These are phyloP conservation scores for Holothuria scabra DNA, from an alignment of 53 echinoderm and acorn worm species.

Conservation along the genomic window DNA sequence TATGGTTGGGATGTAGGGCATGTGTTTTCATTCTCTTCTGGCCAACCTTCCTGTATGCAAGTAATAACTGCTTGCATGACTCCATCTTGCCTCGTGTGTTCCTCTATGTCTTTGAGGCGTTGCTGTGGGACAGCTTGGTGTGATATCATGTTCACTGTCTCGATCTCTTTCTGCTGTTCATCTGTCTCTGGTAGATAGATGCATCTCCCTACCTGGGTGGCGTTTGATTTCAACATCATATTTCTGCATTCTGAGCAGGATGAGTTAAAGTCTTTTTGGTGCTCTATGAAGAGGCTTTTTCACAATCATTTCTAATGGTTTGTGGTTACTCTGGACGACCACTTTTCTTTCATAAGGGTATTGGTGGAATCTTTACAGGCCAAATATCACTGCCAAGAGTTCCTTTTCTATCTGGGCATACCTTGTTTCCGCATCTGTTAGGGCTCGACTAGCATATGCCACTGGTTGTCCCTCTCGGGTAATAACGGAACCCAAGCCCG, in stretches of 20 bases:
- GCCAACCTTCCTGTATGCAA: constrained; percentile 45
- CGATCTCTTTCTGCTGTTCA: constrained; percentile 1
- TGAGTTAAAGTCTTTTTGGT: constrained; percentile 42
- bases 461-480: constrained; percentile 52
- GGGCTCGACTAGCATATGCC: constrained; percentile 54
- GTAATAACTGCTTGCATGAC: constrained; percentile 1
- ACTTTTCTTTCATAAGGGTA: constrained; percentile 41
- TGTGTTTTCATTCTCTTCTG: background rate
- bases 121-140: constrained; percentile 35
- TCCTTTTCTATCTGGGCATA: constrained; percentile 16
- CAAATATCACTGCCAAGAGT: constrained; percentile 19
- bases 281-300: constrained; percentile 48
- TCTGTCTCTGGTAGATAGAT: constrained; percentile 33
- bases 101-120: constrained; percentile 5
- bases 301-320: constrained; percentile 53
- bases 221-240: constrained; percentile 38
- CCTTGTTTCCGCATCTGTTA: constrained; percentile 8
- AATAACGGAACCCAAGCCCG: constrained; percentile 40
- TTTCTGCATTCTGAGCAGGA: constrained; percentile 45
- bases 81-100: background rate
- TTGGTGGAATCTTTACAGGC: constrained; percentile 53
- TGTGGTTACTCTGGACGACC: constrained; percentile 38
- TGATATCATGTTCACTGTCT: constrained; percentile 38
- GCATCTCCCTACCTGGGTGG: constrained; percentile 43
- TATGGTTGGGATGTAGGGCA: background rate